A percentile compares a stretch with the other conserved stretches of the same genome.
Conservation (phyloP, 1,140 invertebrate species). For the Drosophila albomicans region DNA sequence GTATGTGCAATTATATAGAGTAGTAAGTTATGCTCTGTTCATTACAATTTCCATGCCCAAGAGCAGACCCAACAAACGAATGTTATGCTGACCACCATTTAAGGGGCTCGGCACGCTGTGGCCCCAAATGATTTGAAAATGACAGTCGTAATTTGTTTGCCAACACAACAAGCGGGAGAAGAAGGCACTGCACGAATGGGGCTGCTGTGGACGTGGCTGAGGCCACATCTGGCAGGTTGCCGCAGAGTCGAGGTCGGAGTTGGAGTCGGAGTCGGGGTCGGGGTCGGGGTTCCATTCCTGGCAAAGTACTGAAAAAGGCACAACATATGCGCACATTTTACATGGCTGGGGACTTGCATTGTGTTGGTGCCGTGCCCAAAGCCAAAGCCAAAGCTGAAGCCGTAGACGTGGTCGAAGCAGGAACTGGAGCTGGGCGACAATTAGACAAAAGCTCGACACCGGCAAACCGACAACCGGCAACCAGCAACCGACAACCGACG, state of each 20-base stretch:
- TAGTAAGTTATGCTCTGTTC: constrained; percentile 5
- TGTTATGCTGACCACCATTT: constrained; percentile 52
- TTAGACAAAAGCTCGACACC: constrained; percentile 69
- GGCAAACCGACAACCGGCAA: not conserved
- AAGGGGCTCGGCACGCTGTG: constrained; percentile 53
- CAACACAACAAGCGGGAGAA: constrained; percentile 40
- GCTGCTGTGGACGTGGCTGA: not conserved
- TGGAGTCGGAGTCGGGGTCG: too few species aligned
- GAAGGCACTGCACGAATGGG: not conserved
- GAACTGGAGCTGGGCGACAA: constrained; percentile 56
- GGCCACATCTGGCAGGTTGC: constrained; percentile 36
- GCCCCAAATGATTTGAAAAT: constrained; percentile 81
- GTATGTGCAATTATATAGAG: not conserved
- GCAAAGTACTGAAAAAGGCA: constrained; percentile 43
- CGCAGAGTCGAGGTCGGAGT: too few species aligned
- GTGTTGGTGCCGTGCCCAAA: constrained; percentile 38
- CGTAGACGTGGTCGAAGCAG: not conserved
- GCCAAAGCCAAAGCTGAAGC: not conserved
- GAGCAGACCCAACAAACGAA: constrained; percentile 1
- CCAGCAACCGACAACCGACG: not conserved
- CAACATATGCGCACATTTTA: constrained; percentile 78
- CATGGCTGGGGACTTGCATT: constrained; percentile 67
- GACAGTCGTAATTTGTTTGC: constrained; percentile 81
- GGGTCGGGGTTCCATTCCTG: too few species aligned
- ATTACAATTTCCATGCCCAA: not conserved